Evolutionary conservation across 2,113 vertebrate species (phyloP), one percentile per base, ranked within the genome.

Genomic region (Mixornis gularis): DNA sequence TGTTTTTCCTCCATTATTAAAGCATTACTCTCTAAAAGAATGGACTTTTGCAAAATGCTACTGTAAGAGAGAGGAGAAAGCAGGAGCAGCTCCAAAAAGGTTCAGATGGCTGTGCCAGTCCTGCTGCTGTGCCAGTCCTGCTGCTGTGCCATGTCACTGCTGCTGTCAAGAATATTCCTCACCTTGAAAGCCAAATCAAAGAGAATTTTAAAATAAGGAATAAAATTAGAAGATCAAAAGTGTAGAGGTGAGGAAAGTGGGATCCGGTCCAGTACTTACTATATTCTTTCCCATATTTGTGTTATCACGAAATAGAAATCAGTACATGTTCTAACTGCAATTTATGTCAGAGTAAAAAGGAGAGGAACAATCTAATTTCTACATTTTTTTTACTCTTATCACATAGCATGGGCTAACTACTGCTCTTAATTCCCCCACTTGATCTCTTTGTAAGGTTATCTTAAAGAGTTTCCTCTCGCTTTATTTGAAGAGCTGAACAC

Each of bases 171-270:
- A 56, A 38, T n/a, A 41, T 64, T 68, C 52, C 73, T 48, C 65
- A 68, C 84, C 91, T 91, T 76, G 62, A 92, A 52, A 93, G 27
- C 52, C 58, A 87, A 74, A 91, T 79, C 87, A 95, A 93, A 94
- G 63, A 60, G 72, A 81, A 89, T 87, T 92, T 93, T 85, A 81
- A 92, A 95, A 53, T 29, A 71, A 84, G 53, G 52, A 87, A 79
- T 49, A 71, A 63, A 72, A 79, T 89, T 68, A 81, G 70, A 55
- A 76, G 53, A 26, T 30, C 41, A 56, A 74, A 43, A 13, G 15
- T 3, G 10, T 8, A 66, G 20, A 18, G 16, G 22, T 43, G 18
- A 81, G 25, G 48, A 68, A 91, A 85, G 32, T 21, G 29, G 44
- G 43, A 59, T 25, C 26, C 48, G 44, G 56, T 52, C 48, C 62